Conservation (phyloP, 2,113 vertebrate genomes). For the Aegypius monachus region DNA sequence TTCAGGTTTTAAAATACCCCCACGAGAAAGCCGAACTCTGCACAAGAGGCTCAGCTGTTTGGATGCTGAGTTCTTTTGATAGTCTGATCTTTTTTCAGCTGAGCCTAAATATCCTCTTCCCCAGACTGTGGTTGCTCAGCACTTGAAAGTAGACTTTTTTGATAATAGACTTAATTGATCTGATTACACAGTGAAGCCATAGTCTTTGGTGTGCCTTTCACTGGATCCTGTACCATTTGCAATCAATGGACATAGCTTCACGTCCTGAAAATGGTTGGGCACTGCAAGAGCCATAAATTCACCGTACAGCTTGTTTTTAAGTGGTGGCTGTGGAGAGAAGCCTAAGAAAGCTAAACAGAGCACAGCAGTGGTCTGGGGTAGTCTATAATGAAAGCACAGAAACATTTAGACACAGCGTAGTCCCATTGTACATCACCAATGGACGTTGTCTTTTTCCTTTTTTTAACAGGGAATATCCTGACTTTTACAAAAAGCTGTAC, state of each 20-base stretch:
- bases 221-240: not conserved
- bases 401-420: not conserved
- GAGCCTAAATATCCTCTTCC: not conserved
- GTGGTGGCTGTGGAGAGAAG: not conserved
- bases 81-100: not conserved
- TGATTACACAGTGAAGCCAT: not conserved
- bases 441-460: not conserved
- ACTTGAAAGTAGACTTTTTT: not conserved
- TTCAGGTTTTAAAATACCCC: not conserved
- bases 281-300: not conserved
- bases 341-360: not conserved
- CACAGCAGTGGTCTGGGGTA: not conserved
- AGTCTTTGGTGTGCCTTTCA: not conserved
- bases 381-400: not conserved
- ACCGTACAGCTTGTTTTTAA: not conserved
- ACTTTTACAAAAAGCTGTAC: conserved; percentile 95
- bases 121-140: not conserved
- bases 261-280: not conserved
- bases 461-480: conserved; percentile 87
- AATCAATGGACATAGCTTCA: not conserved
- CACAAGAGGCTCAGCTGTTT: not conserved
- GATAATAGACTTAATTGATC: not conserved
- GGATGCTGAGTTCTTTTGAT: not conserved
- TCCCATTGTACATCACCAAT: not conserved
- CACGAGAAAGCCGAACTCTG: not conserved